Percentiles rank a stretch among this genome's conserved stretches.
Conservation (phyloP, 2,888 invertebrate genomes). For the Cremastobaeus sp. region DNA sequence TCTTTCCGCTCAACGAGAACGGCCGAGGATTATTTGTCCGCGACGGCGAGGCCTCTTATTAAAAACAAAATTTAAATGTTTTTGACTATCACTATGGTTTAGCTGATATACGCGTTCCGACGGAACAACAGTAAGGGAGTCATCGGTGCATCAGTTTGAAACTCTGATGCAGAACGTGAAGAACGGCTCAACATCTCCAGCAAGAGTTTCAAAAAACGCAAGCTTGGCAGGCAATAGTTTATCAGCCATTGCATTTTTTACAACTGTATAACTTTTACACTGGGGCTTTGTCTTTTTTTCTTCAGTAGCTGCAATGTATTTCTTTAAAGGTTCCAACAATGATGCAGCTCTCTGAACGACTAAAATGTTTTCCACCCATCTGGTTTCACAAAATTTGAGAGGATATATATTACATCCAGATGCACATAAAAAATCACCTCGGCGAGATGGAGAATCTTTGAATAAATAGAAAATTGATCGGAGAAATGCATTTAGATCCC, state of each 20-base stretch:
- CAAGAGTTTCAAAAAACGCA: slow-evolving; percentile 41
- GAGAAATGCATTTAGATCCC: background rate
- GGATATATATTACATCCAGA: background rate
- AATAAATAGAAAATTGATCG: background rate
- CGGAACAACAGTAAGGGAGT: slow-evolving; percentile 46
- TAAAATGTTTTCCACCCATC: background rate
- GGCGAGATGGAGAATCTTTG: background rate
- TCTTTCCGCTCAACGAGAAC: too few relatives aligned
- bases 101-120: too few relatives aligned
- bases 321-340: background rate
- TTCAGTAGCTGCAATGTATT: background rate
- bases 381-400: slow-evolving; percentile 3
- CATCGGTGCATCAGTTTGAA: slow-evolving; percentile 38
- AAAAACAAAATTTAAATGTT: too few relatives aligned
- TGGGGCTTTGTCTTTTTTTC: background rate
- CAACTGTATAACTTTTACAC: slow-evolving; percentile 24
- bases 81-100: too few relatives aligned
- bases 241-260: slow-evolving; percentile 28
- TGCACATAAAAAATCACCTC: background rate
- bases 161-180: slow-evolving; percentile 47
- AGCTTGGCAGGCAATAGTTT: slow-evolving; percentile 40
- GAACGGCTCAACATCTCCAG: slow-evolving; percentile 53
- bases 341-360: background rate
- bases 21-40: too few relatives aligned
- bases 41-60: too few relatives aligned